These are phyloP conservation scores for Drosophila kikkawai DNA, from an alignment of 1,140 invertebrate species.

Conservation along the genomic window DNA sequence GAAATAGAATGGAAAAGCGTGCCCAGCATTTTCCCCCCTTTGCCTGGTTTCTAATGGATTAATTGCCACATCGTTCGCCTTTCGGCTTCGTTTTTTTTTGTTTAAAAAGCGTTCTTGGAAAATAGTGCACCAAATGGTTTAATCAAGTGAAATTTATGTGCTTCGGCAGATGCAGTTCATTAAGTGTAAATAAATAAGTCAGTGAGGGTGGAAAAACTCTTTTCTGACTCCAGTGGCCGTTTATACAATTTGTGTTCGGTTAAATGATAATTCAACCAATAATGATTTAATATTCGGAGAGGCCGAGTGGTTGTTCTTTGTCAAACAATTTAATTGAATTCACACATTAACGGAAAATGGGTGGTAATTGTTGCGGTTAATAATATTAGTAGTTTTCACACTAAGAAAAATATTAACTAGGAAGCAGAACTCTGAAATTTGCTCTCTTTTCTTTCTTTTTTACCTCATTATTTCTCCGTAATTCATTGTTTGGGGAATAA, in stretches of 20 bases:
- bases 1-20: conserved; percentile 70
- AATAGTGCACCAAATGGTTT: conserved; percentile 78
- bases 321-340: conserved; percentile 68
- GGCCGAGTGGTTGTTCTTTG: conserved; percentile 24
- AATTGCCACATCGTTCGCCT: conserved; percentile 59
- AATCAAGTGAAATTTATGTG: conserved; percentile 84
- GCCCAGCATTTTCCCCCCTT: conserved; percentile 34
- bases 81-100: conserved; percentile 41
- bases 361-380: conserved; percentile 28
- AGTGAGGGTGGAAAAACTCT: conserved; percentile 27
- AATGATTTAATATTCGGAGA: conserved; percentile 67
- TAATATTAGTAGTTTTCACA: conserved; percentile 14
- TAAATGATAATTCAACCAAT: conserved; percentile 59
- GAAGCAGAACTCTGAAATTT: not conserved
- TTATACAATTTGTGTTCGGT: conserved; percentile 60
- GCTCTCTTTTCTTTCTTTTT: not conserved
- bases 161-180: conserved; percentile 75
- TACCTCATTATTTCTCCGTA: not conserved
- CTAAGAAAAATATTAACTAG: not conserved
- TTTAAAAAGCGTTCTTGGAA: conserved; percentile 43
- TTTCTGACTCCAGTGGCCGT: conserved; percentile 22
- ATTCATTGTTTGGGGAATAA: not conserved
- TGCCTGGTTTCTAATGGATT: conserved; percentile 69
- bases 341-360: conserved; percentile 28
- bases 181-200: conserved; percentile 76